These are phyloP conservation scores for Ctenopoma kingsleyae DNA, from an alignment of 2,797 vertebrate species.

Conservation along the genomic window DNA sequence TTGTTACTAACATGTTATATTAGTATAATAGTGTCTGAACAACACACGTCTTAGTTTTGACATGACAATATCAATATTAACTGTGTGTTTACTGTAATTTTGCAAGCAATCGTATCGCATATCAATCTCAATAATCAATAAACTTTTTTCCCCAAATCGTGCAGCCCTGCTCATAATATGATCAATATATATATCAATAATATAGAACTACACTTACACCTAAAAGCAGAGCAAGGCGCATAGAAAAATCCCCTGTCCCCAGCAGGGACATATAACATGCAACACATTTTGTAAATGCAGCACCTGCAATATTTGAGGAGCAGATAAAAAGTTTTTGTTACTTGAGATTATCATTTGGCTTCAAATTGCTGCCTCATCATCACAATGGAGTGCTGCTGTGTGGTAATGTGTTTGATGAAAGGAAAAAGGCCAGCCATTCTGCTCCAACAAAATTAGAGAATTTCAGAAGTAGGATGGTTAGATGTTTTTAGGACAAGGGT, in stretches of 20 bases:
- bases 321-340: constrained; percentile 34
- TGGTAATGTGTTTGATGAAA: constrained; percentile 62
- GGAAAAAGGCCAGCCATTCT: constrained; percentile 55
- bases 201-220: not conserved
- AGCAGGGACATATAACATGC: not conserved
- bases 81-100: no score
- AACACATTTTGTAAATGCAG: constrained; percentile 9
- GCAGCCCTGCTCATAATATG: no score
- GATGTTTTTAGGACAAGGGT: constrained; percentile 54
- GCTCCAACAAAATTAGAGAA: constrained; percentile 70
- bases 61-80: no score
- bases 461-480: constrained; percentile 63
- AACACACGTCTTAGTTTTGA: no score
- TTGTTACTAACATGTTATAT: no score
- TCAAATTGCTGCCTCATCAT: constrained; percentile 59
- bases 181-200: no score
- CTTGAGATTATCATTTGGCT: constrained; percentile 58
- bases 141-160: no score
- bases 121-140: no score
- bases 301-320: constrained; percentile 1
- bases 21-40: no score
- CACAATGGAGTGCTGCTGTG: constrained; percentile 50
- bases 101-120: no score
- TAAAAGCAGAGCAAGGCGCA: not conserved
- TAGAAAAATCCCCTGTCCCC: not conserved